phyloP scores from a whole-genome alignment of 2,113 vertebrate genomes.

The Ophthalmolycus amberensis region DNA sequence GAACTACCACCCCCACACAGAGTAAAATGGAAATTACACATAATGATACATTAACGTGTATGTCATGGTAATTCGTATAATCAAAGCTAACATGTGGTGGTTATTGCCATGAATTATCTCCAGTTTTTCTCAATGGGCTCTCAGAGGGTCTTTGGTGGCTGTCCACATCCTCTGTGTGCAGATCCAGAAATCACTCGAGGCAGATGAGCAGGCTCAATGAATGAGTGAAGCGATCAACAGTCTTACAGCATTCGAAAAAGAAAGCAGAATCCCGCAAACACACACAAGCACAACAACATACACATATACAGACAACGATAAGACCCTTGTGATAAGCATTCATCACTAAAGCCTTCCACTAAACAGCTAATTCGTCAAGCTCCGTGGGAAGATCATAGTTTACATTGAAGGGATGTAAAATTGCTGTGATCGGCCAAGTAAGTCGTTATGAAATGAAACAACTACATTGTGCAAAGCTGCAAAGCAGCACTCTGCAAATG shows the following conservation, averaged over 20 bases:
- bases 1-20: conserved; percentile 18
- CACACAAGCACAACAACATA: neutral
- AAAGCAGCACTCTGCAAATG: conserved; percentile 31
- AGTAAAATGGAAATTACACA: conserved; percentile 43
- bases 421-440: conserved; percentile 49
- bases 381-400: conserved; percentile 51
- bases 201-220: conserved; percentile 26
- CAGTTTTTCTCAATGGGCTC: conserved; percentile 56
- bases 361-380: conserved; percentile 41
- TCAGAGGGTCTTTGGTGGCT: conserved; percentile 41
- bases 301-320: conserved; percentile 6
- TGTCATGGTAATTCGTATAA: conserved; percentile 49
- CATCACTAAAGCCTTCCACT: conserved; percentile 48
- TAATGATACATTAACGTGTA: conserved; percentile 61
- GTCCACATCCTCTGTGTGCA: conserved; percentile 42
- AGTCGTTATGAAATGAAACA: conserved; percentile 43
- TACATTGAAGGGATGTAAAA: conserved; percentile 48
- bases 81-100: conserved; percentile 45
- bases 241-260: conserved; percentile 22
- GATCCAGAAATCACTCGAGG: conserved; percentile 54
- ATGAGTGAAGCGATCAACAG: conserved; percentile 33
- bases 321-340: conserved; percentile 33
- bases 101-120: conserved; percentile 67
- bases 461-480: conserved; percentile 14
- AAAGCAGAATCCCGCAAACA: neutral